Conservation (phyloP, 2,888 invertebrate genomes). For the Leucophora obtusa region DNA sequence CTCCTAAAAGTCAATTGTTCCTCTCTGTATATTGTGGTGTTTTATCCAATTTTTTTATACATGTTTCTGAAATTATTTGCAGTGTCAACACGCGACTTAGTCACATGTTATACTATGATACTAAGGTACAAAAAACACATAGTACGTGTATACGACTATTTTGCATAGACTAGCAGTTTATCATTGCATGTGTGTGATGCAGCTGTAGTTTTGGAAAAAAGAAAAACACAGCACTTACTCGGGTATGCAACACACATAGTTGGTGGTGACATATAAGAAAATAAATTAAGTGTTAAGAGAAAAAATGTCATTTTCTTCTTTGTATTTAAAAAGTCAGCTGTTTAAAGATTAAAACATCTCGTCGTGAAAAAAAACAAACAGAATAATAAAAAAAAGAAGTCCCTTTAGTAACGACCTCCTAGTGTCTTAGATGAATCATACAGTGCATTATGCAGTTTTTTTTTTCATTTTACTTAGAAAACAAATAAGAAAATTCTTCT, state of each 20-base stretch:
- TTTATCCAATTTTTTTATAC: background rate
- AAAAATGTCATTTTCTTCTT: too few relatives aligned
- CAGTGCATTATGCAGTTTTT: background rate
- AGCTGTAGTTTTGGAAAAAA: constrained; percentile 32
- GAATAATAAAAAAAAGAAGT: constrained; percentile 28
- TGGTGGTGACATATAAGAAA: constrained; percentile 53
- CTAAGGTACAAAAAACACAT: constrained; percentile 13
- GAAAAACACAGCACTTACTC: background rate
- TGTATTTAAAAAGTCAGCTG: constrained; percentile 43
- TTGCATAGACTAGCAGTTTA: constrained; percentile 23
- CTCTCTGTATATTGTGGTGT: constrained; percentile 1
- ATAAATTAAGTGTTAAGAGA: constrained; percentile 51
- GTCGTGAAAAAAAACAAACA: background rate
- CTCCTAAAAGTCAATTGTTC: background rate
- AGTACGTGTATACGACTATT: constrained; percentile 11
- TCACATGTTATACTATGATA: constrained; percentile 49
- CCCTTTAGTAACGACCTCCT: constrained; percentile 60
- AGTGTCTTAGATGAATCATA: constrained; percentile 56
- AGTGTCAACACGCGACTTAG: constrained; percentile 58
- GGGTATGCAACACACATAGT: background rate
- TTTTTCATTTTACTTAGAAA: constrained; percentile 12
- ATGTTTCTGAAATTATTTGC: constrained; percentile 45
- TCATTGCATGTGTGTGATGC: constrained; percentile 19
- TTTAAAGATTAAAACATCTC: constrained; percentile 45
- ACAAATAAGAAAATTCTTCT: background rate